Percentiles rank a stretch among this genome's conserved stretches.
These are phyloP conservation scores for Neomorphus geoffroyi DNA, from an alignment of 2,797 vertebrate species.

Conservation along the genomic window DNA sequence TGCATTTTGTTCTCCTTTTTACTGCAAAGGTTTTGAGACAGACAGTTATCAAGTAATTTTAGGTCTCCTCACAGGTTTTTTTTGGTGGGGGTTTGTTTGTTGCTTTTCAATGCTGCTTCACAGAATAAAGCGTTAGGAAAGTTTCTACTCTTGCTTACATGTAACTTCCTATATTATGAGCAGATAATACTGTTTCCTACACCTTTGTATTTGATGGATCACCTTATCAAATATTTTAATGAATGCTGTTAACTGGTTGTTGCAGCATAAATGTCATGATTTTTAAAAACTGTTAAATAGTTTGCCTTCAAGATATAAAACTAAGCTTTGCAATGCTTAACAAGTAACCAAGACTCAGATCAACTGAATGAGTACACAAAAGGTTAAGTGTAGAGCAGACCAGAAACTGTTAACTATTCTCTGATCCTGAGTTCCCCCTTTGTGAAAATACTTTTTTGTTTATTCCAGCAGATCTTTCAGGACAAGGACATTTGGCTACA, in stretches of 20 bases:
- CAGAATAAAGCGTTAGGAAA: background rate
- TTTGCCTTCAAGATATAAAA: background rate
- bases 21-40: background rate
- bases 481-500: constrained; percentile 94
- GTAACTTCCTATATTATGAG: background rate
- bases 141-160: background rate
- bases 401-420: background rate
- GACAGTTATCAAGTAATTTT: background rate
- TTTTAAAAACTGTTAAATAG: background rate
- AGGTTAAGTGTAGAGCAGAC: background rate
- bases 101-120: background rate
- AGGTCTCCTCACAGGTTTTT: background rate
- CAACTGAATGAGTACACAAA: background rate
- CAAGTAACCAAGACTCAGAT: background rate
- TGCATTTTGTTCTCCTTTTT: background rate
- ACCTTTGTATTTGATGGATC: background rate
- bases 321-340: background rate
- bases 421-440: background rate
- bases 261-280: background rate
- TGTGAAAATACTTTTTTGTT: background rate
- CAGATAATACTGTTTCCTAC: background rate
- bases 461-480: constrained; percentile 82
- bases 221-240: background rate
- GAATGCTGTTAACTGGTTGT: background rate
- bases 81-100: background rate